A percentile compares a stretch with the other conserved stretches of the same genome.
Evolutionary conservation across 2,797 vertebrate species (phyloP).

Genomic region (Trichosurus vulpecula): DNA sequence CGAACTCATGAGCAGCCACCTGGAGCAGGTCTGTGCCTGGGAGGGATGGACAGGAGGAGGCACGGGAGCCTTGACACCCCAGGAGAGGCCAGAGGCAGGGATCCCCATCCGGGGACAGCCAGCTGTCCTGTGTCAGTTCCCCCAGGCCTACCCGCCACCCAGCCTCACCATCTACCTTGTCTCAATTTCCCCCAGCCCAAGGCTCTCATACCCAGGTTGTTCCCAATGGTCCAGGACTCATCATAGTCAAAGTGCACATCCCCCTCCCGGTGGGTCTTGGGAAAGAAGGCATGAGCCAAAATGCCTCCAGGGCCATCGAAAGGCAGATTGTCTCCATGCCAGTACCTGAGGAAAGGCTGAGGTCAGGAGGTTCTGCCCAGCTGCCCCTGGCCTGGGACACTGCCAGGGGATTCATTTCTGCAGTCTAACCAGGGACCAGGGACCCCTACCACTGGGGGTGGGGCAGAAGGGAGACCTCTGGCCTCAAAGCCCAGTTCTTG

Average conservation of each 20-base stretch:
- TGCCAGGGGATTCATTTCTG: background rate
- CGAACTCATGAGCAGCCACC: slow-evolving; percentile 97
- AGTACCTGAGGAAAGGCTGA: slow-evolving; percentile 86
- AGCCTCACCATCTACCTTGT: background rate
- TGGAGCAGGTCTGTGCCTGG: slow-evolving; percentile 96
- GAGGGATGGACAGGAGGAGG: slow-evolving; percentile 37
- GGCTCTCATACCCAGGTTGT: slow-evolving; percentile 88
- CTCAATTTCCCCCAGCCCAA: slow-evolving; percentile 9
- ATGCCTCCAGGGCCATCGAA: slow-evolving; percentile 96
- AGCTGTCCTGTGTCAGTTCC: background rate
- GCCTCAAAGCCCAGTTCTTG: too few relatives aligned
- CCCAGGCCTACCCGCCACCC: background rate
- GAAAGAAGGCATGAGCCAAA: slow-evolving; percentile 96
- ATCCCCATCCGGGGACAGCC: background rate
- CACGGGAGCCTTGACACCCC: background rate
- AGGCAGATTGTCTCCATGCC: slow-evolving; percentile 94
- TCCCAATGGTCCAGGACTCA: slow-evolving; percentile 94
- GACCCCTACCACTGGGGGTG: too few relatives aligned
- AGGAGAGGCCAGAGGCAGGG: background rate
- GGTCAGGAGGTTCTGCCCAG: background rate
- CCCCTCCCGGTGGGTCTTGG: slow-evolving; percentile 92
- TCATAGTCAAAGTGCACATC: slow-evolving; percentile 97
- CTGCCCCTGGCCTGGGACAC: background rate
- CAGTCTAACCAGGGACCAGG: background rate
- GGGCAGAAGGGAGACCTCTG: too few relatives aligned